Evolutionary conservation across 2,888 invertebrate genomes (phyloP), one percentile per base, ranked within the genome.

Genomic region (Eugnorisma glareosa): DNA sequence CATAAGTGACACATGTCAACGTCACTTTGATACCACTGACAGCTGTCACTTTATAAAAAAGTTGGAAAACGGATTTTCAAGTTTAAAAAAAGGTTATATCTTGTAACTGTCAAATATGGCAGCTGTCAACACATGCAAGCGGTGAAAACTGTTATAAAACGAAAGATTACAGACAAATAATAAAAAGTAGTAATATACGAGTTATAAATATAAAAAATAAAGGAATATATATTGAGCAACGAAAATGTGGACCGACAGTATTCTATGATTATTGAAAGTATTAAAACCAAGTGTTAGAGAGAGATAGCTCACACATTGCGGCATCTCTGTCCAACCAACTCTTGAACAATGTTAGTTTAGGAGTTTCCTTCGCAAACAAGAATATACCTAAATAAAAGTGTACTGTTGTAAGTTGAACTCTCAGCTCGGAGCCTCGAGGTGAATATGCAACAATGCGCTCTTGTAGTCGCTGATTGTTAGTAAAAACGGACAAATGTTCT

Each of bases 141-240:
- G 74, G 73, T 79, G 73, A 85, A 82, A 76, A 82, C 75, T 67
- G 66, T 79, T 83, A 59, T 28, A 81, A 43, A 79, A 37, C n/a
- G 71, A 75, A 79, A 79, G 79, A 78, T 79, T 88, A 82, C 81
- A 88, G 71, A 67, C 61, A 75, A 73, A 59, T 72, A 72, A 64
- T 67, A 79, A 82, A 74, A 72, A 64, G 40, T 64, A 75, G 66
- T 81, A 77, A 80, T 72, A 80, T 67, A 81, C 24, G 64, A 79
- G 70, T 78, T 51, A 82, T 67, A 77, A 70, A 83, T 70, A 79
- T 61, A 80, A 75, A 79, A 77, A 78, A 81, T 63, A 80, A 82
- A 75, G 72, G 64, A 73, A 86, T 85, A 85, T 67, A 86, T 86
- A 89, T 89, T 89, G 89, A 89, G 89, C 89, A 89, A 88, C 89